These are phyloP conservation scores for Dicentrarchus labrax DNA, from an alignment of 2,113 vertebrate species.

Conservation along the genomic window DNA sequence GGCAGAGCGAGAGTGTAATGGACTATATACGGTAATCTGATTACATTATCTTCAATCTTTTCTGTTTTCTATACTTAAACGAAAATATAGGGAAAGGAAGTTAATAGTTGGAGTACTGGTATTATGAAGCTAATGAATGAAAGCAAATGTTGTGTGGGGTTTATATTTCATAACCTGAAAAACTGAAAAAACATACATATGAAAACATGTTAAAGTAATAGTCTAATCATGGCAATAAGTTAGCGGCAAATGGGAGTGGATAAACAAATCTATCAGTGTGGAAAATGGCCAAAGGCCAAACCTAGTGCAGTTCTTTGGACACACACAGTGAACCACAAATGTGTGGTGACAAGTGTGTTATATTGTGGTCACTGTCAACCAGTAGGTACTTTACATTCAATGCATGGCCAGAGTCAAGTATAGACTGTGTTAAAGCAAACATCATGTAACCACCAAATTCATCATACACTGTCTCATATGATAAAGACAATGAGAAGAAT, in stretches of 20 bases:
- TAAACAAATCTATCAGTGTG: conserved; percentile 56
- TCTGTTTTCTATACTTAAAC: not conserved
- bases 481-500: not conserved
- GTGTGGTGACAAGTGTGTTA: conserved; percentile 74
- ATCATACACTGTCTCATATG: not conserved
- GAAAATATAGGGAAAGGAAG: not conserved
- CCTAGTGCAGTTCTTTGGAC: conserved; percentile 69
- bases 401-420: not conserved
- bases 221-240: conserved; percentile 41
- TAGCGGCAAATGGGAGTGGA: conserved; percentile 40
- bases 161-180: not conserved
- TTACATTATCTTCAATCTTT: not conserved
- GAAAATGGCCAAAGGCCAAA: conserved; percentile 64
- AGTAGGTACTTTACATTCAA: conserved; percentile 48
- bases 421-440: conserved; percentile 22
- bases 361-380: conserved; percentile 69
- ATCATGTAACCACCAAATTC: not conserved
- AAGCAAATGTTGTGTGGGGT: not conserved
- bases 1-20: conserved; percentile 25
- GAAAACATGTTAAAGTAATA: conserved; percentile 36
- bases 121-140: not conserved
- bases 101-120: not conserved
- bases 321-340: conserved; percentile 71
- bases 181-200: not conserved
- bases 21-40: conserved; percentile 31